These are phyloP conservation scores for Willisornis vidua DNA, from an alignment of 2,113 vertebrate species.

Conservation along the genomic window DNA sequence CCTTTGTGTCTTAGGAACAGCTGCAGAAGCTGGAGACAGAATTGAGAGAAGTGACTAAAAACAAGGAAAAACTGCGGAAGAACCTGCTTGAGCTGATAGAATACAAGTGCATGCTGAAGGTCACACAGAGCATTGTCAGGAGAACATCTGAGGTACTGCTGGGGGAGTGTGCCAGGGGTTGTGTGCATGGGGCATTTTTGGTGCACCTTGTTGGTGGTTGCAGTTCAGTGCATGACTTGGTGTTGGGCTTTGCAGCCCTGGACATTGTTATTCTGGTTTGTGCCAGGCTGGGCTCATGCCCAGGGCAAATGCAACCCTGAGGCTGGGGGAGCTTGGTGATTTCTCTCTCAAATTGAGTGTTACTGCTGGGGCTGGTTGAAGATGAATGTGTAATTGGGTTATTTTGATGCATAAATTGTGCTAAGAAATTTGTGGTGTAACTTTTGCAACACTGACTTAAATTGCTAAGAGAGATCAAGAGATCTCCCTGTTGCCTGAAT, in stretches of 20 bases:
- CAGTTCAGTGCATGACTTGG: not conserved
- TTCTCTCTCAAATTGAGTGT: not conserved
- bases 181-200: not conserved
- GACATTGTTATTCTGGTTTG: rapidly evolving
- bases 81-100: constrained; percentile 92
- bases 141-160: constrained; percentile 80
- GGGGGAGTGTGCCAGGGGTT: rapidly evolving
- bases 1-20: constrained; percentile 81
- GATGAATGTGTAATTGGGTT: not conserved
- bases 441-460: not conserved
- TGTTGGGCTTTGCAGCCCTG: not conserved
- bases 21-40: constrained; percentile 93
- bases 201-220: not conserved
- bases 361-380: not conserved
- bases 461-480: not conserved
- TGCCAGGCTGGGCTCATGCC: not conserved
- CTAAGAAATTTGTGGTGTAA: not conserved
- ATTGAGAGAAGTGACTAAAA: constrained; percentile 90
- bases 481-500: not conserved
- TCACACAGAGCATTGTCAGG: constrained; percentile 85
- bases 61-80: constrained; percentile 92
- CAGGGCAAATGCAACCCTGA: not conserved
- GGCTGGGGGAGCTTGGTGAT: not conserved
- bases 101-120: constrained; percentile 90
- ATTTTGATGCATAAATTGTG: not conserved